phyloP scores from a whole-genome alignment of 2,797 vertebrate species.

The Yasuhikotakia modesta region DNA sequence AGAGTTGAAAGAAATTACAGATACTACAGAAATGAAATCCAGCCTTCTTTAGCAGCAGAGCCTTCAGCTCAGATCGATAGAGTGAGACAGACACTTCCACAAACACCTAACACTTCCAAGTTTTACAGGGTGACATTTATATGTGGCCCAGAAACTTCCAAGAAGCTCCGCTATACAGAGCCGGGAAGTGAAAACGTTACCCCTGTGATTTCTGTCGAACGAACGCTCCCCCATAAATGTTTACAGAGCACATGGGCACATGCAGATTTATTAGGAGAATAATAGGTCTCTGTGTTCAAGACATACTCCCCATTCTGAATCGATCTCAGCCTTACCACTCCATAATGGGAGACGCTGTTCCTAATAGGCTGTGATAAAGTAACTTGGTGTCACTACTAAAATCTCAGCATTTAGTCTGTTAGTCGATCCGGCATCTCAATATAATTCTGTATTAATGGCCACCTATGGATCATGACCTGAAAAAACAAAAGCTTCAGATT shows the following conservation, averaged over 20 bases:
- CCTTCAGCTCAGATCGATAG: constrained; percentile 50
- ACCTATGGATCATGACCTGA: constrained; percentile 49
- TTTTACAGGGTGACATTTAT: constrained; percentile 47
- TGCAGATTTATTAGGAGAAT: constrained; percentile 70
- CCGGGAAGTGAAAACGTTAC: constrained; percentile 56
- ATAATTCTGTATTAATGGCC: constrained; percentile 48
- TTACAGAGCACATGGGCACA: constrained; percentile 57
- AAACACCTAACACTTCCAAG: constrained; percentile 29
- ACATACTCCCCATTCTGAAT: constrained; percentile 68
- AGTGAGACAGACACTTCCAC: constrained; percentile 40
- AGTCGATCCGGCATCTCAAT: constrained; percentile 31
- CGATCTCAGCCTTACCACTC: constrained; percentile 72
- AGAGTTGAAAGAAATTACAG: constrained; percentile 48
- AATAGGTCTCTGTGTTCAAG: constrained; percentile 61
- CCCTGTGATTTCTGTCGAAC: constrained; percentile 46
- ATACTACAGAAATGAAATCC: constrained; percentile 40
- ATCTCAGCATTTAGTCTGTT: constrained; percentile 52
- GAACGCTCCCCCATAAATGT: constrained; percentile 45
- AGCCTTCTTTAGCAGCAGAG: constrained; percentile 21
- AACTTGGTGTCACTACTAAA: constrained; percentile 68
- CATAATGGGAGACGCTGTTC: constrained; percentile 71
- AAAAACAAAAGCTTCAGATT: constrained; percentile 43
- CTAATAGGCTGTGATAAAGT: constrained; percentile 79
- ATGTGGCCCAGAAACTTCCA: constrained; percentile 33
- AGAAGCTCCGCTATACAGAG: constrained; percentile 17